These are phyloP conservation scores for Mirza zaza DNA, from an alignment of 2,113 vertebrate species.

Conservation along the genomic window DNA sequence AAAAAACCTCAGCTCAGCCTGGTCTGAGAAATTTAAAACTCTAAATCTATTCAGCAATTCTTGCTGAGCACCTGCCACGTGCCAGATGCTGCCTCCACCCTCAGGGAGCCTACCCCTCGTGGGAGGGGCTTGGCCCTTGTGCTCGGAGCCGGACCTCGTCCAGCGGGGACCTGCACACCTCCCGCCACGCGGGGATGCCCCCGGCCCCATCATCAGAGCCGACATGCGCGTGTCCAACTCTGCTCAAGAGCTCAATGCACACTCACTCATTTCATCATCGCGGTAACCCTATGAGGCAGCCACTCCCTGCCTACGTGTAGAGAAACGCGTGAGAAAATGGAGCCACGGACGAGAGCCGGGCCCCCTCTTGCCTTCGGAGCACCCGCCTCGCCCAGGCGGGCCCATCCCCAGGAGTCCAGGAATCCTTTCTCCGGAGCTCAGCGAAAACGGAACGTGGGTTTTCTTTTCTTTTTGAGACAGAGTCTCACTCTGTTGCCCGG, in stretches of 20 bases:
- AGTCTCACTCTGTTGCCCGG: too few species aligned
- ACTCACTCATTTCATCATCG: not conserved
- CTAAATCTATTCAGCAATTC: not conserved
- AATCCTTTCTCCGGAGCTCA: not conserved
- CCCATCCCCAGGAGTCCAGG: not conserved
- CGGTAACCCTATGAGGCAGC: not conserved
- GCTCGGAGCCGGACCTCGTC: not conserved
- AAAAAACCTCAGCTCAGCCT: not conserved
- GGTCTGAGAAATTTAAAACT: not conserved
- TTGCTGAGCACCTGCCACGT: not conserved
- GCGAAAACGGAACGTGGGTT: not conserved
- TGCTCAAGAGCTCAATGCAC: not conserved
- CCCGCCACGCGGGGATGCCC: not conserved
- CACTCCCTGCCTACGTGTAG: not conserved
- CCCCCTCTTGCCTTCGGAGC: not conserved
- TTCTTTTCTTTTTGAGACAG: not conserved
- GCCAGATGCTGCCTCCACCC: not conserved
- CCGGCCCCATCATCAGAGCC: not conserved
- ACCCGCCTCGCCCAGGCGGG: not conserved
- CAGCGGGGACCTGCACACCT: not conserved
- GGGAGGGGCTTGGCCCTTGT: not conserved
- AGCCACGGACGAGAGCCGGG: not conserved
- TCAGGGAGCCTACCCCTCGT: not conserved
- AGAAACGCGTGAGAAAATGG: not conserved
- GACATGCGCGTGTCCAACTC: not conserved